These are phyloP conservation scores for Larimichthys crocea DNA, from an alignment of 2,113 vertebrate species.

Conservation along the genomic window DNA sequence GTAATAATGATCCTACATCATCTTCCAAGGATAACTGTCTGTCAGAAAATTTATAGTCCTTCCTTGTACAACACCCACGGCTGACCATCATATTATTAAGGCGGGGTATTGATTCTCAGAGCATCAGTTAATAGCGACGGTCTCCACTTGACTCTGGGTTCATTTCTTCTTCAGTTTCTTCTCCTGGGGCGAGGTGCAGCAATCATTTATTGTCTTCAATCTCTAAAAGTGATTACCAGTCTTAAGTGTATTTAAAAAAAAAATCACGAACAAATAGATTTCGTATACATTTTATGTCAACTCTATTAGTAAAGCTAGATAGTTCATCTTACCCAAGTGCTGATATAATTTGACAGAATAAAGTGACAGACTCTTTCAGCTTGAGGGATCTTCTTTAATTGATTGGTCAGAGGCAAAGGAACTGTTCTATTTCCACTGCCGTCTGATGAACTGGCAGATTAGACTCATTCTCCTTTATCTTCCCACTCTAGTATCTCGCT, in stretches of 20 bases:
- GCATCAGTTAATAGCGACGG: conserved; percentile 13
- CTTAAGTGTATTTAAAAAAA: neutral
- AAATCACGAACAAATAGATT: too few species aligned
- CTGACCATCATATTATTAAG: conserved; percentile 19
- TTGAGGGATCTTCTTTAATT: conserved; percentile 39
- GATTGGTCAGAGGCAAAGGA: conserved; percentile 50
- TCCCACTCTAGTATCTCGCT: conserved; percentile 7
- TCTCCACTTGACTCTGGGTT: neutral
- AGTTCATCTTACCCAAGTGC: neutral
- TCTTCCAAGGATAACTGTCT: neutral
- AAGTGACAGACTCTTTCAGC: conserved; percentile 9
- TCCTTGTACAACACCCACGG: neutral
- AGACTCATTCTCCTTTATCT: conserved; percentile 48
- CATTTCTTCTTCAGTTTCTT: conserved; percentile 26
- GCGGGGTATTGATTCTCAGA: conserved; percentile 25
- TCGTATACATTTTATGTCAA: neutral
- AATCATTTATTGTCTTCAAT: conserved; percentile 4
- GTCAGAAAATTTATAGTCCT: neutral
- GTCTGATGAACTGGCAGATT: conserved; percentile 56
- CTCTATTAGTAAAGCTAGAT: neutral
- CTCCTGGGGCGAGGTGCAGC: neutral
- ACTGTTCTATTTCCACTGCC: conserved; percentile 34
- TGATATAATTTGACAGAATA: conserved; percentile 17
- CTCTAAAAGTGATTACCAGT: conserved; percentile 33
- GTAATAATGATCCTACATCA: conserved; percentile 1